These are phyloP conservation scores for Gymnogyps californianus DNA, from an alignment of 2,113 vertebrate genomes.

Conservation along the genomic window DNA sequence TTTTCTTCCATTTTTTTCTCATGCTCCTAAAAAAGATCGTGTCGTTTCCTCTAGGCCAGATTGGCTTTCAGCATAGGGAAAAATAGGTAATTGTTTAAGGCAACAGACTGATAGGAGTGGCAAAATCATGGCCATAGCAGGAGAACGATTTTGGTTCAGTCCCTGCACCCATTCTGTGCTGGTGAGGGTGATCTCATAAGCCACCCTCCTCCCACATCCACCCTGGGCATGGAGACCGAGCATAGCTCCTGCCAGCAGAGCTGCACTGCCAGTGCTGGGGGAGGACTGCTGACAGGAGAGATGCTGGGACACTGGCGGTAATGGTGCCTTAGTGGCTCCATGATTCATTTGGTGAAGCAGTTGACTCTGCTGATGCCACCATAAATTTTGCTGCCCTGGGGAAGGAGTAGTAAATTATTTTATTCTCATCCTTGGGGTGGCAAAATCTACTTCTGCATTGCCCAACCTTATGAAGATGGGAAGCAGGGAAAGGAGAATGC, in stretches of 20 bases:
- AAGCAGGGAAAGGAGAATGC: not conserved
- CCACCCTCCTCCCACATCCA: not conserved
- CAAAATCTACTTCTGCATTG: not conserved
- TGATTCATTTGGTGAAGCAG: not conserved
- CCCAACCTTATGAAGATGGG: not conserved
- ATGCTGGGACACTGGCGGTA: rapidly evolving
- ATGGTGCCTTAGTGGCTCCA: not conserved
- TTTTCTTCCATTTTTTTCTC: not conserved
- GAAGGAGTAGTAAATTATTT: not conserved
- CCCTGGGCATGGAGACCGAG: rapidly evolving
- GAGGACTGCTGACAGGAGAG: not conserved
- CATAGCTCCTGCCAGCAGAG: not conserved
- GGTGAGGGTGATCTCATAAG: not conserved
- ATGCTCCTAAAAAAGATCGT: not conserved
- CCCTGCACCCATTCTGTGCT: not conserved
- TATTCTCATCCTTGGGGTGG: not conserved
- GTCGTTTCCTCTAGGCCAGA: not conserved
- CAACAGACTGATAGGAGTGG: not conserved
- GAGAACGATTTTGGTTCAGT: not conserved
- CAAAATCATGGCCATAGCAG: not conserved
- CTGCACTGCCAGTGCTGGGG: not conserved
- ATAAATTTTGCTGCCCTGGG: not conserved
- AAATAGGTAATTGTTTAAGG: not conserved
- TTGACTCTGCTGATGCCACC: not conserved
- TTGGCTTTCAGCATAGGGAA: not conserved